phyloP scores from a whole-genome alignment of 1,140 invertebrate species.

The Pararge aegeria region DNA sequence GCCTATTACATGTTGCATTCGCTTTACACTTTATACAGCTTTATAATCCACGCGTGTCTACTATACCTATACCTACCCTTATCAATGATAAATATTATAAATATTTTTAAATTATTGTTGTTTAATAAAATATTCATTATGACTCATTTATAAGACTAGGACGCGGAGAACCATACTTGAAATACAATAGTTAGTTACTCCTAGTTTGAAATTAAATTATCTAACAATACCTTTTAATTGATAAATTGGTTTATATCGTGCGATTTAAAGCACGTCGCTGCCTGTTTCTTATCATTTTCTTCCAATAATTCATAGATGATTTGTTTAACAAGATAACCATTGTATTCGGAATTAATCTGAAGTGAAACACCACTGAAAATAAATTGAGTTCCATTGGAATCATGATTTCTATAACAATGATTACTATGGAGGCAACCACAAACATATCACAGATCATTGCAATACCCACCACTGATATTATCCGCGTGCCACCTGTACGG shows the following conservation, averaged over 20 bases:
- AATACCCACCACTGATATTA: constrained; percentile 26
- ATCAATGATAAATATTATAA: no score
- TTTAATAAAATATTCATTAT: no score
- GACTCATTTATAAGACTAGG: no score
- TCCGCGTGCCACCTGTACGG: constrained; percentile 12
- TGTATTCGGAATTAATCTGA: constrained; percentile 9
- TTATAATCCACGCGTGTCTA: no score
- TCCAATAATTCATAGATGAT: constrained; percentile 16
- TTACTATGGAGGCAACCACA: background rate
- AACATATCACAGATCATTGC: constrained; percentile 28
- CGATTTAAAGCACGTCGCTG: constrained; percentile 3
- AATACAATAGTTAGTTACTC: no score
- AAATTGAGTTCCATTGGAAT: background rate
- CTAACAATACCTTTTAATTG: no score
- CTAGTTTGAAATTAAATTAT: no score
- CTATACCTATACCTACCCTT: no score
- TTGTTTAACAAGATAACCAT: constrained; percentile 15
- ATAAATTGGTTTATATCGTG: background rate
- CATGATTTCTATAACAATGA: background rate
- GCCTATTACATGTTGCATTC: no score
- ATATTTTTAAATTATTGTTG: no score
- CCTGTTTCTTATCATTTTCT: background rate
- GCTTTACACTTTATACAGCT: no score
- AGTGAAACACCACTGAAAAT: background rate
- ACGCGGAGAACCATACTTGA: no score